Evolutionary conservation across 1,140 invertebrate genomes (phyloP), one percentile per base, ranked within the genome.

Genomic region (Polypedilum vanderplanki): DNA sequence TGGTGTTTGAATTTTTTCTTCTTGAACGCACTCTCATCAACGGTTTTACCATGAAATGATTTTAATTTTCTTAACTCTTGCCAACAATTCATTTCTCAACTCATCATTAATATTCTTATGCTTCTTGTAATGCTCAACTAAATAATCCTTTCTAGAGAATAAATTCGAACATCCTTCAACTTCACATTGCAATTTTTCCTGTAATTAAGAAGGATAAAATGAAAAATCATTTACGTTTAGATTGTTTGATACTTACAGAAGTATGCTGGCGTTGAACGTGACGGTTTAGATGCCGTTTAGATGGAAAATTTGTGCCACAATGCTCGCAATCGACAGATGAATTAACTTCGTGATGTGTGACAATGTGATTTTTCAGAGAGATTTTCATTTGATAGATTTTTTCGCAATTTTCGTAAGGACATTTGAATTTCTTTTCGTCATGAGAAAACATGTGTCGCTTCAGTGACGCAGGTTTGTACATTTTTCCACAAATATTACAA

Each of bases 351-450:
- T 57, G 46, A 57, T 15, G 10, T n/a, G 12, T 4, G 0, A n/a
- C 15, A 1, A 57, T 57, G 12, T 57, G 46, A 57, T 57, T 57
- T 57, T n/a, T n/a, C 12, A 57, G 12, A 12, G 46, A 57, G 0
- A n/a, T 12, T 57, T 57, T 57, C 12, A 57, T n/a, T 57, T 57
- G 46, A 57, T n/a, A 57, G 46, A 57, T n/a, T 57, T 57, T 57
- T 12, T 57, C 10, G 46, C 46, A 57, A 15, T 57, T 15, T 57
- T 57, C 46, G 15, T 57, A 57, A 15, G 12, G n/a, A 12, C 46
- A 57, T 15, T 57, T 33, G 24, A 33, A n/a, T 12, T 57, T 12
- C 10, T 57, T 57, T 57, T 57, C 46, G 3, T 15, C 46, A 57
- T 57, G 46, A 57, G n/a, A n/a, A 1, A n/a, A n/a, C 12, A 12